Conservation (phyloP, 2,113 vertebrate genomes). For the Sterrhoptilus dennistouni region DNA sequence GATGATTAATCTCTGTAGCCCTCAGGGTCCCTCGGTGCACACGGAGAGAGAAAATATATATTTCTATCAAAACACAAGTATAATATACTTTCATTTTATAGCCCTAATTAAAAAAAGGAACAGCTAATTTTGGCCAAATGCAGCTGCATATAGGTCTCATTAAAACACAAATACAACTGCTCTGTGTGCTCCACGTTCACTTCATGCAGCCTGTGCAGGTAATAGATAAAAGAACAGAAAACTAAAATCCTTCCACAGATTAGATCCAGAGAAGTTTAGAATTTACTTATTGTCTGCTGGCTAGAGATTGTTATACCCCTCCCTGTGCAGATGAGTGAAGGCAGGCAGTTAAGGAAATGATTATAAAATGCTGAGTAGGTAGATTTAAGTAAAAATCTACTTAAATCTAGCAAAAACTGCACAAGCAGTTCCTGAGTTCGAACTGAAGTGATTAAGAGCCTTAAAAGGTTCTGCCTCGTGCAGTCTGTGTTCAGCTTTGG, state of each 20-base stretch:
- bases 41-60: slow-evolving; percentile 60
- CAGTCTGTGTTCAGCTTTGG: background rate
- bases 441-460: background rate
- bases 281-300: slow-evolving; percentile 25
- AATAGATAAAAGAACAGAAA: slow-evolving; percentile 22
- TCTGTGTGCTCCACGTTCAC: slow-evolving; percentile 1
- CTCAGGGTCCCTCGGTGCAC: slow-evolving; percentile 67
- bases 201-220: background rate
- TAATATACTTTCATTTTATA: slow-evolving; percentile 76
- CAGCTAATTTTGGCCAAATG: slow-evolving; percentile 74
- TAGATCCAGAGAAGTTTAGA: slow-evolving; percentile 45
- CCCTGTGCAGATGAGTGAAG: background rate
- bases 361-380: slow-evolving; percentile 55
- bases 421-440: background rate
- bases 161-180: slow-evolving; percentile 65
- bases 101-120: slow-evolving; percentile 74
- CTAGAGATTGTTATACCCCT: background rate
- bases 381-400: slow-evolving; percentile 16
- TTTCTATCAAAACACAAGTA: slow-evolving; percentile 71
- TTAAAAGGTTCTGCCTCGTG: background rate
- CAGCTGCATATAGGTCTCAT: slow-evolving; percentile 71
- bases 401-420: background rate
- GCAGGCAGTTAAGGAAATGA: slow-evolving; percentile 17
- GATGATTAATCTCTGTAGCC: slow-evolving; percentile 77
- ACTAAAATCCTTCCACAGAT: slow-evolving; percentile 37